Percentiles rank a stretch among this genome's conserved stretches.
Conservation (phyloP, 2,888 invertebrate species). For the Gastracanthus pulcherrimus region DNA sequence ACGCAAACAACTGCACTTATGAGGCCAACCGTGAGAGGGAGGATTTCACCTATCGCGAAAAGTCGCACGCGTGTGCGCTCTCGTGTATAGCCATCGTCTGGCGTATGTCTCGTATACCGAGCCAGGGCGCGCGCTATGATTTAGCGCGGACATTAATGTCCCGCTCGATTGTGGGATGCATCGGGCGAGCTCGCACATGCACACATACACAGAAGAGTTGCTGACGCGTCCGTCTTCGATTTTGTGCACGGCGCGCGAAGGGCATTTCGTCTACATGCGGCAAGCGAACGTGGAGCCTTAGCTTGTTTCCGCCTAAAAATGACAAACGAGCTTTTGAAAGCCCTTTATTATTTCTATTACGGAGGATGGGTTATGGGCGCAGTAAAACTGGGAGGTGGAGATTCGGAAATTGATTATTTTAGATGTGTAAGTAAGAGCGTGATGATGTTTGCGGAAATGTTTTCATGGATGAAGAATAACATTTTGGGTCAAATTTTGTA, state of each 20-base stretch:
- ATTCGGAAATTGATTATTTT: conserved; percentile 24
- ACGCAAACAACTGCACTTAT: no score
- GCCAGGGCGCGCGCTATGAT: conserved; percentile 31
- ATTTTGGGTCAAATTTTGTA: no score
- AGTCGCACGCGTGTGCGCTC: not conserved
- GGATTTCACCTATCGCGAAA: conserved; percentile 32
- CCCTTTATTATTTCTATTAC: conserved; percentile 49
- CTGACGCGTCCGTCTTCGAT: conserved; percentile 25
- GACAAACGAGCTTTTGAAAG: conserved; percentile 50
- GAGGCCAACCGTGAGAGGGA: not conserved
- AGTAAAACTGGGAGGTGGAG: conserved; percentile 1
- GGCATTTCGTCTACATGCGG: conserved; percentile 3
- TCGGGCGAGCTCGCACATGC: not conserved
- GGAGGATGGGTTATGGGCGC: not conserved
- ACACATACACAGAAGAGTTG: no score
- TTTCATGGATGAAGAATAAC: no score
- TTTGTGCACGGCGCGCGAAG: not conserved
- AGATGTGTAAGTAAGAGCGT: no score
- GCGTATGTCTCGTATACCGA: not conserved
- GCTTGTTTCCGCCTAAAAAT: conserved; percentile 34
- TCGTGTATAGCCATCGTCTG: not conserved
- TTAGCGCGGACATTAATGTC: conserved; percentile 52
- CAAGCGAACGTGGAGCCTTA: no score
- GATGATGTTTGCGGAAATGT: no score
- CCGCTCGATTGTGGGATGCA: conserved; percentile 14